phyloP scores from a whole-genome alignment of 1,140 invertebrate genomes.

The Harpegnathos saltator region DNA sequence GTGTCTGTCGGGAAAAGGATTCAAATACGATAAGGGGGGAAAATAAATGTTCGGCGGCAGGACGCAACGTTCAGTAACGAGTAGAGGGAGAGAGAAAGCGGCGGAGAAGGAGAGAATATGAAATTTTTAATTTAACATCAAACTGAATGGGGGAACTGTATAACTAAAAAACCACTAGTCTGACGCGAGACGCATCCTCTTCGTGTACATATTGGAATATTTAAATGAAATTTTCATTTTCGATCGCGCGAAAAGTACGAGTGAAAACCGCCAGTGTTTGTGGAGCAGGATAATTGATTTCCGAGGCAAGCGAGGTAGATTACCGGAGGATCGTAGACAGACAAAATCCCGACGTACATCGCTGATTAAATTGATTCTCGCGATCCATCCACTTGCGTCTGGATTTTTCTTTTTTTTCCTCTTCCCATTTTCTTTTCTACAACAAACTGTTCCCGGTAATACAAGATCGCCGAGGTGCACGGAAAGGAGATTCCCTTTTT shows the following conservation, averaged over 20 bases:
- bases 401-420: too few relatives aligned
- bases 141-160: background rate
- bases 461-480: conserved; percentile 34
- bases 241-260: conserved; percentile 5
- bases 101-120: background rate
- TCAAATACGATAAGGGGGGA: background rate
- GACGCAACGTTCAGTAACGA: too few relatives aligned
- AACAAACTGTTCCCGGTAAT: conserved; percentile 49
- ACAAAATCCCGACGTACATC: conserved; percentile 32
- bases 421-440: too few relatives aligned
- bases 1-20: too few relatives aligned
- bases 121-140: conserved; percentile 14
- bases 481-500: conserved; percentile 61
- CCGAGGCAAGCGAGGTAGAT: conserved; percentile 27
- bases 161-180: background rate
- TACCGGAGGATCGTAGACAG: too few relatives aligned
- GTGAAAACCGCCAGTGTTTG: conserved; percentile 12
- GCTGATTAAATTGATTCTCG: conserved; percentile 43
- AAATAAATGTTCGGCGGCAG: too few relatives aligned
- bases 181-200: background rate
- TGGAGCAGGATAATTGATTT: conserved; percentile 45
- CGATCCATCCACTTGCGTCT: conserved; percentile 35
- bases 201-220: background rate
- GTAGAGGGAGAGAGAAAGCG: too few relatives aligned
- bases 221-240: conserved; percentile 35